Evolutionary conservation across 2,888 invertebrate species (phyloP).

Genomic region (Leptopilina syphax): DNA sequence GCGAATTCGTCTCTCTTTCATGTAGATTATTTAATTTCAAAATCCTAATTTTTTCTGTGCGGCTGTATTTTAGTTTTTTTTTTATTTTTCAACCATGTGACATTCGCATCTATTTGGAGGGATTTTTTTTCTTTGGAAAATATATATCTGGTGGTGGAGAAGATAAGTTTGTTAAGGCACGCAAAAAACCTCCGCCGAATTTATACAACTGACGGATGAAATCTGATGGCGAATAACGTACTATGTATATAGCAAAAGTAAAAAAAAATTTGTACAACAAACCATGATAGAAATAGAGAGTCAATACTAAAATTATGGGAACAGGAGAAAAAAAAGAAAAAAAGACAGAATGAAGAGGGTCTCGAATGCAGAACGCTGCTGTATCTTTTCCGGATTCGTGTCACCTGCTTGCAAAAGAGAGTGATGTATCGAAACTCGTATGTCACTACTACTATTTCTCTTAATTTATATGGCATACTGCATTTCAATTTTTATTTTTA

Average conservation of each 20-base stretch:
- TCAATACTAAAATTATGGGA: constrained; percentile 37
- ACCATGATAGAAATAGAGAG: constrained; percentile 36
- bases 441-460: constrained; percentile 36
- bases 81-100: neutral
- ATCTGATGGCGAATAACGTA: constrained; percentile 29
- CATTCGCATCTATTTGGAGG: neutral
- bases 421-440: constrained; percentile 38
- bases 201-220: neutral
- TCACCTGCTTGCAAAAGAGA: constrained; percentile 30
- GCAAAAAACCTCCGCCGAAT: neutral
- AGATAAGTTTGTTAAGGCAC: constrained; percentile 20
- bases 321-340: constrained; percentile 1
- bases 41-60: neutral
- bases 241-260: neutral
- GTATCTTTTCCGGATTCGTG: constrained; percentile 30
- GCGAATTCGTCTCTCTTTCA: neutral
- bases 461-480: constrained; percentile 39
- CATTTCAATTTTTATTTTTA: constrained; percentile 30
- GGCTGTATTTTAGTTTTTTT: neutral
- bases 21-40: neutral
- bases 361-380: constrained; percentile 17
- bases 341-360: neutral
- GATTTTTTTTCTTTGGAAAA: neutral
- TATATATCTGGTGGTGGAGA: neutral
- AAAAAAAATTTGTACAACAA: constrained; percentile 36